Evolutionary conservation across 2,888 invertebrate genomes (phyloP).

Genomic region (Celastrina argiolus): DNA sequence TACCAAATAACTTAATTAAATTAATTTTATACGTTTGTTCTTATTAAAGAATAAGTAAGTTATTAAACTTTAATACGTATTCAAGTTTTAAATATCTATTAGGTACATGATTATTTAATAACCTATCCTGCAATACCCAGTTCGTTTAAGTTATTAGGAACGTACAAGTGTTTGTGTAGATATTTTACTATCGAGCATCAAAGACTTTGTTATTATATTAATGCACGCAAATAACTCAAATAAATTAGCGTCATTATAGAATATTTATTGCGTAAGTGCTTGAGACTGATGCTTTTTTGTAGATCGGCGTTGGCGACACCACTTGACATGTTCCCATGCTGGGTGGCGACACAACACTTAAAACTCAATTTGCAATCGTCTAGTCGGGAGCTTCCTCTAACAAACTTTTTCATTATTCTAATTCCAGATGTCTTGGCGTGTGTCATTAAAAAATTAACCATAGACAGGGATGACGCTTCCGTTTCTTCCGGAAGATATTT

Average conservation of each 20-base stretch:
- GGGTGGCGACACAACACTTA: constrained; percentile 75
- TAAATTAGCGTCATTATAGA: constrained; percentile 37
- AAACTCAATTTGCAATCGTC: constrained; percentile 71
- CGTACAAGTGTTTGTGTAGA: not conserved
- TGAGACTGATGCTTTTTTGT: constrained; percentile 41
- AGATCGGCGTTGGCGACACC: constrained; percentile 51
- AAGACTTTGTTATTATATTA: constrained; percentile 19
- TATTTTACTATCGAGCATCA: not conserved
- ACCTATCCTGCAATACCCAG: not conserved
- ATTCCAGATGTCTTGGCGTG: constrained; percentile 62
- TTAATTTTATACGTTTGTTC: not conserved
- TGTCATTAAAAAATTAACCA: constrained; percentile 49
- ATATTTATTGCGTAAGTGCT: constrained; percentile 61
- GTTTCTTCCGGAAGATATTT: constrained; percentile 38
- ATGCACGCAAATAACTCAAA: constrained; percentile 20
- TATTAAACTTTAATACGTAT: not conserved
- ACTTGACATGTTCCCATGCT: constrained; percentile 65
- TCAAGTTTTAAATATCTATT: not conserved
- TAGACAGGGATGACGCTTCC: constrained; percentile 44
- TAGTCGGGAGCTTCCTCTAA: constrained; percentile 61
- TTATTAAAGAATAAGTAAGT: not conserved
- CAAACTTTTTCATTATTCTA: constrained; percentile 42
- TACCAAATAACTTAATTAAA: not conserved
- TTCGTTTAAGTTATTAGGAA: not conserved
- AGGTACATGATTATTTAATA: not conserved